phyloP scores from a whole-genome alignment of 1,140 invertebrate genomes.

The Archegozetes longisetosus region DNA sequence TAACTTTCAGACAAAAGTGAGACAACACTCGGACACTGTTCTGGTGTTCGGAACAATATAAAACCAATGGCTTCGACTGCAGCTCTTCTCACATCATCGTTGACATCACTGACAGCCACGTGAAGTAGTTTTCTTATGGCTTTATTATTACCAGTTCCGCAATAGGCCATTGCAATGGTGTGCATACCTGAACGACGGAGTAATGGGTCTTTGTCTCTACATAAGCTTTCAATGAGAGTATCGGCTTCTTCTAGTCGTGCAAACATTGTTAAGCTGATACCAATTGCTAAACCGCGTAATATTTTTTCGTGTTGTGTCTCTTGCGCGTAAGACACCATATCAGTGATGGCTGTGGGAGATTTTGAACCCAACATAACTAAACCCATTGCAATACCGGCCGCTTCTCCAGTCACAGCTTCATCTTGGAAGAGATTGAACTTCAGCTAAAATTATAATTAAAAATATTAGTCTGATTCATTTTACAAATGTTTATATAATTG shows the following conservation, averaged over 20 bases:
- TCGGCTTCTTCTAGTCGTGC: constrained; percentile 91
- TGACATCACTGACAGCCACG: constrained; percentile 94
- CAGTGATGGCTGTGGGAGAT: constrained; percentile 67
- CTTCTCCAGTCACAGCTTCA: constrained; percentile 95
- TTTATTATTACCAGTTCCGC: constrained; percentile 90
- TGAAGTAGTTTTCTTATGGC: constrained; percentile 87
- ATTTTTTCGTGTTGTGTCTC: constrained; percentile 99
- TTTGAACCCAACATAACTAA: constrained; percentile 95
- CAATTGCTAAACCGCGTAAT: constrained; percentile 78
- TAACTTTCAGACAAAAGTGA: constrained; percentile 93
- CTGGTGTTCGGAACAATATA: constrained; percentile 81
- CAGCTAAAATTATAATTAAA: constrained; percentile 40
- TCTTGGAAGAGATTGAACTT: constrained; percentile 96
- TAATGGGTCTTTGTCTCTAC: constrained; percentile 57
- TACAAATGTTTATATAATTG: neutral
- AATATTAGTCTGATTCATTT: constrained; percentile 4
- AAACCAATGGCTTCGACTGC: constrained; percentile 96
- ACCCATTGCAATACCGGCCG: constrained; percentile 94
- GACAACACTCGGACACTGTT: constrained; percentile 92
- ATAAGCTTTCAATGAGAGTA: constrained; percentile 69
- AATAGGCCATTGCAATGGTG: constrained; percentile 95
- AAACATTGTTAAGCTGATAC: constrained; percentile 92
- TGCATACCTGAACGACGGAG: constrained; percentile 86
- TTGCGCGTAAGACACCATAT: constrained; percentile 79
- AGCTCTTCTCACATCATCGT: constrained; percentile 92